These are phyloP conservation scores for Heteropelma amictum DNA, from an alignment of 2,888 invertebrate genomes.

Conservation along the genomic window DNA sequence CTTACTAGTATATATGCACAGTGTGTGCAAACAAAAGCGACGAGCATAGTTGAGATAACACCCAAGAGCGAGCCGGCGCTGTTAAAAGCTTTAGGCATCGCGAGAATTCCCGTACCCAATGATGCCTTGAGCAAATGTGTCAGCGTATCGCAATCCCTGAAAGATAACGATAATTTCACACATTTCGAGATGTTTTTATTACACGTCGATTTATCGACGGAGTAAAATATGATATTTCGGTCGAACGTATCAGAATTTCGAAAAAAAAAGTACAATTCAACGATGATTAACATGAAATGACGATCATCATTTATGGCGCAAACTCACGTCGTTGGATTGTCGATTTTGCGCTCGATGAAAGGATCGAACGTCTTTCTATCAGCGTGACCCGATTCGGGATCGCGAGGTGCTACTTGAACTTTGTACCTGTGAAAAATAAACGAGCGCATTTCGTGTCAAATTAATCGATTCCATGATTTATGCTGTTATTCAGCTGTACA, in stretches of 20 bases:
- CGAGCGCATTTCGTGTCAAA: neutral
- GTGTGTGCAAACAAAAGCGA: conserved; percentile 94
- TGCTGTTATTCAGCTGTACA: neutral
- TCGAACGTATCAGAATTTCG: neutral
- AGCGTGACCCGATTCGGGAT: conserved; percentile 80
- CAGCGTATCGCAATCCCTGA: conserved; percentile 93
- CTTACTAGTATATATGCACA: conserved; percentile 94
- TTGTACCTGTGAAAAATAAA: conserved; percentile 80
- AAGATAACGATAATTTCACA: conserved; percentile 65
- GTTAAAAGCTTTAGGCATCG: conserved; percentile 95
- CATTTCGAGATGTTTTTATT: neutral
- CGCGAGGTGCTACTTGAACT: conserved; percentile 79
- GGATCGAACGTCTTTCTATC: conserved; percentile 84
- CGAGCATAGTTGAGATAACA: conserved; percentile 89
- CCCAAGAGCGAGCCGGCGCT: conserved; percentile 92
- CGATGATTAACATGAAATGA: neutral
- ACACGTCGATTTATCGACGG: neutral
- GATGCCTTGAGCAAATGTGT: conserved; percentile 97
- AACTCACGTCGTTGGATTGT: conserved; percentile 91
- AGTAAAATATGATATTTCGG: neutral
- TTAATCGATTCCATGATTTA: conserved; percentile 1
- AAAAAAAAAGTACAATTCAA: neutral
- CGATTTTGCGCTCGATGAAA: conserved; percentile 84
- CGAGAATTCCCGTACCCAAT: conserved; percentile 96
- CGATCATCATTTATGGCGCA: neutral